Conservation (phyloP, 2,888 invertebrate species). For the Lasioglossum figueresi region DNA sequence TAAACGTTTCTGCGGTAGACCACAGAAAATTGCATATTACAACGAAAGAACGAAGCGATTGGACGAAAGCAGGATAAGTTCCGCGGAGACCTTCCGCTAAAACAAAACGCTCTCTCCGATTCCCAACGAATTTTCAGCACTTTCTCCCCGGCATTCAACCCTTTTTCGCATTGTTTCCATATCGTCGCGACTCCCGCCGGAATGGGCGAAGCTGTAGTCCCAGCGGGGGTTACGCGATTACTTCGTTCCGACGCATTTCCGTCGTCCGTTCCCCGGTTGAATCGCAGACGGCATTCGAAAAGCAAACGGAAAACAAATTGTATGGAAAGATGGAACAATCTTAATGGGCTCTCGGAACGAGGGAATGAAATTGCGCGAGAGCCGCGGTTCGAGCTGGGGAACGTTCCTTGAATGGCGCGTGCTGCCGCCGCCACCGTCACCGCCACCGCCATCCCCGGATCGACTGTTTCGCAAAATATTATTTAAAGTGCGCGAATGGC, state of each 20-base stretch:
- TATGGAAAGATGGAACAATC: constrained; percentile 71
- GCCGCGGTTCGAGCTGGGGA: constrained; percentile 51
- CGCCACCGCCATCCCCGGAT: too few species aligned
- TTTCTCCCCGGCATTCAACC: constrained; percentile 13
- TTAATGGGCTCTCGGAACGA: constrained; percentile 71
- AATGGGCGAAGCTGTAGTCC: constrained; percentile 5
- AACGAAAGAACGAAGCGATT: constrained; percentile 3
- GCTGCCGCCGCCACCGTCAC: constrained; percentile 1
- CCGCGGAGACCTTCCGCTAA: not conserved
- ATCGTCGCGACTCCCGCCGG: not conserved
- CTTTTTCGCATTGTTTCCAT: not conserved
- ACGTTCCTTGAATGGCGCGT: constrained; percentile 29
- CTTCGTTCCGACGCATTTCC: constrained; percentile 61
- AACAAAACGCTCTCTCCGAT: constrained; percentile 43
- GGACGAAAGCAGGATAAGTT: not conserved
- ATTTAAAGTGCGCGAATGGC: constrained; percentile 61
- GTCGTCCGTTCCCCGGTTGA: constrained; percentile 42
- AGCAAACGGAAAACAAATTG: constrained; percentile 72
- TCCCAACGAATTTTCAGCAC: constrained; percentile 35
- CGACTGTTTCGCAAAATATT: constrained; percentile 71
- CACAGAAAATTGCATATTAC: not conserved
- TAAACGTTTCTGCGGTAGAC: not conserved
- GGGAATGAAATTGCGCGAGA: constrained; percentile 58
- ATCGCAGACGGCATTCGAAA: constrained; percentile 53
- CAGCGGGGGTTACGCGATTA: constrained; percentile 50